Evolutionary conservation across 1,140 invertebrate genomes (phyloP).

Genomic region (Sogatella furcifera): DNA sequence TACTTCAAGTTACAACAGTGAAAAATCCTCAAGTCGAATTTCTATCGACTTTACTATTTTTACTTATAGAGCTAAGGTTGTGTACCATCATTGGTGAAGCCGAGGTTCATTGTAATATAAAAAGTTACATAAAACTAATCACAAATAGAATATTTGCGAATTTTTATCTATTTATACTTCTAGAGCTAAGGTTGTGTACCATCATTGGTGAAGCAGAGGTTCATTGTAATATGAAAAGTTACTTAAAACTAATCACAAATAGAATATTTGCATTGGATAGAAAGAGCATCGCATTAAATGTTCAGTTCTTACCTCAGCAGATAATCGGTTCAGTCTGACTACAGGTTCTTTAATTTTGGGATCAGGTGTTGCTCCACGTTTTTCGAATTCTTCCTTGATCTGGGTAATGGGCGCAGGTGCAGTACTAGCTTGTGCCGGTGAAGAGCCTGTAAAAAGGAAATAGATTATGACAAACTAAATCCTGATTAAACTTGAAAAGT

Average conservation of each 20-base stretch:
- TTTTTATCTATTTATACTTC: too few relatives aligned
- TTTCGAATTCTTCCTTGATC: not conserved
- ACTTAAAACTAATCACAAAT: not conserved
- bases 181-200: too few relatives aligned
- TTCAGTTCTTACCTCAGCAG: conserved; percentile 33
- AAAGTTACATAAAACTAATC: not conserved
- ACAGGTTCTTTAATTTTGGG: conserved; percentile 20
- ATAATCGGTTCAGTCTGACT: conserved; percentile 48
- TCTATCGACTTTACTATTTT: too few relatives aligned
- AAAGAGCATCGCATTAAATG: too few relatives aligned
- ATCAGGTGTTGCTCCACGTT: not conserved
- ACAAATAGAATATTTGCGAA: too few relatives aligned
- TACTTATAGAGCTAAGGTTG: too few relatives aligned
- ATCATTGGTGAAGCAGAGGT: not conserved
- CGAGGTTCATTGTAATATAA: too few relatives aligned
- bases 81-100: not conserved
- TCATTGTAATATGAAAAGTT: too few relatives aligned
- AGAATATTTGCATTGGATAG: too few relatives aligned
- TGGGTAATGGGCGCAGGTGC: conserved; percentile 29
- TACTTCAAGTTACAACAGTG: too few relatives aligned
- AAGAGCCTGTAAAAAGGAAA: conserved; percentile 32
- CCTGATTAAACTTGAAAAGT: too few relatives aligned
- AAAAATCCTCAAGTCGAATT: too few relatives aligned
- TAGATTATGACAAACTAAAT: not conserved
- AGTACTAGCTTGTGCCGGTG: conserved; percentile 43